phyloP scores from a whole-genome alignment of 2,888 invertebrate genomes.

The Tholera decimalis region DNA sequence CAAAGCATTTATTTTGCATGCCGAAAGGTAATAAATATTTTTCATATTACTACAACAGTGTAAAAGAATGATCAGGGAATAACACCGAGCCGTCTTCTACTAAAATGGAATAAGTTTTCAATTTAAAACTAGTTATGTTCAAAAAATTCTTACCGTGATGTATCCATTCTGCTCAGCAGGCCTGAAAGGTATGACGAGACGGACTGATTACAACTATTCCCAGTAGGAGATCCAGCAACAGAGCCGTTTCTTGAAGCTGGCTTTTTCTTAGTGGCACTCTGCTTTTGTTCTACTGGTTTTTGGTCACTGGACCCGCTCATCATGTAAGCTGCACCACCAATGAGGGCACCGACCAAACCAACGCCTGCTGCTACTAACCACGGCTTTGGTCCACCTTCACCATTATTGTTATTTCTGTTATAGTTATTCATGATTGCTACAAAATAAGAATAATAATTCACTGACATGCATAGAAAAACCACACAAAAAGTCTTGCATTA shows the following conservation, averaged over 20 bases:
- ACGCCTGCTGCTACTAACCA: constrained; percentile 40
- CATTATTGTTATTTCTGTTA: background rate
- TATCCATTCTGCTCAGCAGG: constrained; percentile 37
- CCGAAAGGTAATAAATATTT: too few species aligned
- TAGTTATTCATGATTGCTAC: constrained; percentile 41
- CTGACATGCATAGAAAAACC: background rate
- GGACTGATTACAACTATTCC: background rate
- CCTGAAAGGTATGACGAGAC: constrained; percentile 43
- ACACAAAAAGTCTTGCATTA: too few species aligned
- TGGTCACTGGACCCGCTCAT: constrained; percentile 16
- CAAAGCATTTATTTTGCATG: too few species aligned
- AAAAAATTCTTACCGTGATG: constrained; percentile 33
- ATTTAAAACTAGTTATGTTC: background rate
- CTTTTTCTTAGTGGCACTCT: background rate
- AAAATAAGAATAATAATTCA: background rate
- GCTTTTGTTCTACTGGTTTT: background rate
- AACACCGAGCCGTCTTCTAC: background rate
- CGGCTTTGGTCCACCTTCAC: constrained; percentile 8
- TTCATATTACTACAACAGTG: too few species aligned
- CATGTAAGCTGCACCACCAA: constrained; percentile 55
- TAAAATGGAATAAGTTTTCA: too few species aligned
- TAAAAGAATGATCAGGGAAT: background rate
- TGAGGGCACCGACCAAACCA: constrained; percentile 50
- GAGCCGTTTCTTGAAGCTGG: background rate
- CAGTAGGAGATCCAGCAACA: background rate